phyloP scores from a whole-genome alignment of 1,140 invertebrate species.

The Panagrolaimus sp. region DNA sequence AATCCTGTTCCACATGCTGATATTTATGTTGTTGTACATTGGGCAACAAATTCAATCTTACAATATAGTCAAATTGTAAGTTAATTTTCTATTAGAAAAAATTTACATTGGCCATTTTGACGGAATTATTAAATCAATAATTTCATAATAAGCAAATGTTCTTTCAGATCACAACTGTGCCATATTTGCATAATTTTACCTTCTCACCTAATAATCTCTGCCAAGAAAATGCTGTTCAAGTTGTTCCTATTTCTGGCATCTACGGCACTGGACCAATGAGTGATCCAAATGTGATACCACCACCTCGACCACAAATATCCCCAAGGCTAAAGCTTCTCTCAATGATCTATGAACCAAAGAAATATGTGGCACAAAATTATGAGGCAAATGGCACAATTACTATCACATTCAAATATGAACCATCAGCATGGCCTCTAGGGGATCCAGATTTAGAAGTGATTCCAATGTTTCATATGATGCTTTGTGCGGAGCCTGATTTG shows the following conservation, averaged over 20 bases:
- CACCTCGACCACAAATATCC: slow-evolving; percentile 11
- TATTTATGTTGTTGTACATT: slow-evolving; percentile 2
- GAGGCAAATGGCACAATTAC: slow-evolving; percentile 28
- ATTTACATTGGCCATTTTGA: too few relatives aligned
- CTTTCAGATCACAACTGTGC: too few relatives aligned
- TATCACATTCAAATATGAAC: slow-evolving; percentile 22
- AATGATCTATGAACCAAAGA: slow-evolving; percentile 14
- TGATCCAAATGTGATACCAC: slow-evolving; percentile 9
- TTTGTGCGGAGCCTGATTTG: slow-evolving; percentile 41
- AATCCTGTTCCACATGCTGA: not conserved
- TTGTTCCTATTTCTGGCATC: not conserved
- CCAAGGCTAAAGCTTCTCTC: not conserved
- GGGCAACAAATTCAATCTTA: not conserved
- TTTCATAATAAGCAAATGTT: too few relatives aligned
- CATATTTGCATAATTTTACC: not conserved
- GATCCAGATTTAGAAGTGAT: slow-evolving; percentile 33
- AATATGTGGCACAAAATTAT: slow-evolving; percentile 20
- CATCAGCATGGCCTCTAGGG: slow-evolving; percentile 20
- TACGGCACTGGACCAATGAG: slow-evolving; percentile 11
- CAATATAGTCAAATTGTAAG: too few relatives aligned
- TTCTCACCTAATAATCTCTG: not conserved
- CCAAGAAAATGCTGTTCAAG: slow-evolving; percentile 16
- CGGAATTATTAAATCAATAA: too few relatives aligned
- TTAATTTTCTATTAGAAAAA: too few relatives aligned
- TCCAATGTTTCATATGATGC: slow-evolving; percentile 48